phyloP scores from a whole-genome alignment of 1,140 invertebrate genomes.

The Trachymyrmex cornetzi region DNA sequence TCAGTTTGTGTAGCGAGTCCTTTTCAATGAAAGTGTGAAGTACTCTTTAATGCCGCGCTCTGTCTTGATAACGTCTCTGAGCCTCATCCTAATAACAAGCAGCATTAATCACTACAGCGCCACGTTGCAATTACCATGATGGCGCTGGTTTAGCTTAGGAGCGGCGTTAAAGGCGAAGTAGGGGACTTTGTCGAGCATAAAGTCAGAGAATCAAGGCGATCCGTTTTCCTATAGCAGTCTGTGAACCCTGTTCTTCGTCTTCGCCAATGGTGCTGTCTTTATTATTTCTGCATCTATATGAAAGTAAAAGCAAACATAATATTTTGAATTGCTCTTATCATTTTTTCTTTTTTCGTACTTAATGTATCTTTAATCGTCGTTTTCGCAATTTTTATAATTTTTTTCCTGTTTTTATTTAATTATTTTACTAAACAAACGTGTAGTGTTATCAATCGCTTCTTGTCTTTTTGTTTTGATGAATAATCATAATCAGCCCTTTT shows the following conservation, averaged over 20 bases:
- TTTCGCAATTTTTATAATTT: neutral
- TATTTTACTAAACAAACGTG: neutral
- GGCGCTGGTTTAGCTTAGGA: slow-evolving; percentile 72
- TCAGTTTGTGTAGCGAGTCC: slow-evolving; percentile 4
- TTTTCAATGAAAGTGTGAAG: slow-evolving; percentile 50
- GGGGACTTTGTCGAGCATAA: slow-evolving; percentile 56
- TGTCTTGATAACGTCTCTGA: slow-evolving; percentile 73
- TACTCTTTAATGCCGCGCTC: slow-evolving; percentile 64
- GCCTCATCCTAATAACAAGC: slow-evolving; percentile 81
- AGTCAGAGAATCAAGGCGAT: slow-evolving; percentile 74
- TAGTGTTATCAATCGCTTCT: neutral
- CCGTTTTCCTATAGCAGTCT: slow-evolving; percentile 17
- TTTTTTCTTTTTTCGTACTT: neutral
- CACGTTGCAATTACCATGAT: slow-evolving; percentile 80
- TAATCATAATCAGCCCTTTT: neutral
- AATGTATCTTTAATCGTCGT: neutral
- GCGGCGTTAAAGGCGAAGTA: slow-evolving; percentile 23
- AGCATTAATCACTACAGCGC: slow-evolving; percentile 80
- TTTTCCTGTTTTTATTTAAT: neutral
- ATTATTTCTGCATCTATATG: slow-evolving; percentile 17
- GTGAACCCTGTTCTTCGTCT: slow-evolving; percentile 8
- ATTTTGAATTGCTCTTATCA: neutral
- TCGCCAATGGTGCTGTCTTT: slow-evolving; percentile 25
- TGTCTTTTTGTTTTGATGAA: neutral
- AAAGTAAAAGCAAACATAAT: neutral